Percentiles rank a stretch among this genome's conserved stretches.
phyloP scores from a whole-genome alignment of 2,888 invertebrate genomes.

The Sepiola atlantica region DNA sequence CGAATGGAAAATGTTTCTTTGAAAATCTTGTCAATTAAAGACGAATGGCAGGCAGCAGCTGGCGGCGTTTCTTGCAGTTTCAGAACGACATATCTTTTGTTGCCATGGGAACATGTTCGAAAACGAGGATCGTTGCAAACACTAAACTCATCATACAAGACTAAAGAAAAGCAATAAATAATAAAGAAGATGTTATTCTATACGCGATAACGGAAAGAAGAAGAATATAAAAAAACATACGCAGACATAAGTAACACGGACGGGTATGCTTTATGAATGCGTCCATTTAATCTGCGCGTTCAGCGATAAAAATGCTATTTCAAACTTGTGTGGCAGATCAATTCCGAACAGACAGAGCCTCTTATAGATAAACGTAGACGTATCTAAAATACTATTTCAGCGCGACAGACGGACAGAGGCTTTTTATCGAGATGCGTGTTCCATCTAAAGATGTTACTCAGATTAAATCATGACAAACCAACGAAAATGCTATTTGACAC shows the following conservation, averaged over 20 bases:
- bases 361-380: too few species aligned
- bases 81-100: not conserved
- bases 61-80: not conserved
- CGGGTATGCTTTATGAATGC: too few species aligned
- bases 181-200: not conserved
- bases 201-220: not conserved
- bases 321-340: not conserved
- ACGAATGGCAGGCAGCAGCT: not conserved
- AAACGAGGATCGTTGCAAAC: not conserved
- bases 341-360: too few species aligned
- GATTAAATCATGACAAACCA: too few species aligned
- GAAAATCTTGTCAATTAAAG: not conserved
- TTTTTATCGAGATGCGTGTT: too few species aligned
- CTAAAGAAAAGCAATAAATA: not conserved
- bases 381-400: too few species aligned
- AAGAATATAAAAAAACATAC: not conserved
- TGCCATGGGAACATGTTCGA: constrained; percentile 4
- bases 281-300: too few species aligned
- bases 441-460: too few species aligned
- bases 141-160: not conserved
- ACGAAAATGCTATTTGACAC: too few species aligned
- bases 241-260: not conserved
- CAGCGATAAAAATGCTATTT: not conserved
- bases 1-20: not conserved
- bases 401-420: too few species aligned